A percentile compares a stretch with the other conserved stretches of the same genome.
Evolutionary conservation across 2,113 vertebrate species (phyloP).

Genomic region (Myodes glareolus): DNA sequence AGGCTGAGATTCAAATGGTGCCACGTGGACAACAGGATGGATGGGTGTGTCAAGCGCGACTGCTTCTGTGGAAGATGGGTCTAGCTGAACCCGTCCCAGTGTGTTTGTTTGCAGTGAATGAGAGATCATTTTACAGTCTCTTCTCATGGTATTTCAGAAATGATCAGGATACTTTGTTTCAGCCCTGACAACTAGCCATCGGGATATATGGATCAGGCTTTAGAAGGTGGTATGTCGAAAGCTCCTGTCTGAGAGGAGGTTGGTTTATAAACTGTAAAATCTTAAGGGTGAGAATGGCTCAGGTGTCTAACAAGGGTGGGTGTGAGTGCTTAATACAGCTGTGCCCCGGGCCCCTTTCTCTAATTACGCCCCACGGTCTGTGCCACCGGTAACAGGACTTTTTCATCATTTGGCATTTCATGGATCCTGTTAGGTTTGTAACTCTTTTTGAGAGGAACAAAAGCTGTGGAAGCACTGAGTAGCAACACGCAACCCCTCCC

Average conservation of each 20-base stretch:
- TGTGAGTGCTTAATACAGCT: not conserved
- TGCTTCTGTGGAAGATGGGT: not conserved
- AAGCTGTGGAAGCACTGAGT: conserved; percentile 14
- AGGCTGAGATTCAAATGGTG: conserved; percentile 1
- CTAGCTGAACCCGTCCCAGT: not conserved
- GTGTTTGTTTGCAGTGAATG: not conserved
- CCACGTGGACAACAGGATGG: not conserved
- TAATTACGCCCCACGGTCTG: not conserved
- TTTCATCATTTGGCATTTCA: not conserved
- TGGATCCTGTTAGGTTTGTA: conserved; percentile 29
- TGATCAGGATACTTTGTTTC: conserved; percentile 15
- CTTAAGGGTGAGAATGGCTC: not conserved
- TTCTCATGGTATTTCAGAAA: conserved; percentile 20
- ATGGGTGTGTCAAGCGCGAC: not conserved
- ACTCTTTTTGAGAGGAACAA: conserved; percentile 48
- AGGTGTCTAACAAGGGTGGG: not conserved
- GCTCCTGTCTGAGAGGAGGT: not conserved
- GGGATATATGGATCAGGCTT: not conserved
- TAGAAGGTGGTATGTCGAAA: not conserved
- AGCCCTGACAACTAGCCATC: not conserved
- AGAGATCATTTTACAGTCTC: not conserved
- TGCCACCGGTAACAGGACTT: not conserved
- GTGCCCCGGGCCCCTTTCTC: not conserved
- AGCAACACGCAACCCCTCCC: not conserved
- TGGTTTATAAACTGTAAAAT: not conserved